phyloP scores from a whole-genome alignment of 2,113 vertebrate species.

The Protobothrops flavoviridis region DNA sequence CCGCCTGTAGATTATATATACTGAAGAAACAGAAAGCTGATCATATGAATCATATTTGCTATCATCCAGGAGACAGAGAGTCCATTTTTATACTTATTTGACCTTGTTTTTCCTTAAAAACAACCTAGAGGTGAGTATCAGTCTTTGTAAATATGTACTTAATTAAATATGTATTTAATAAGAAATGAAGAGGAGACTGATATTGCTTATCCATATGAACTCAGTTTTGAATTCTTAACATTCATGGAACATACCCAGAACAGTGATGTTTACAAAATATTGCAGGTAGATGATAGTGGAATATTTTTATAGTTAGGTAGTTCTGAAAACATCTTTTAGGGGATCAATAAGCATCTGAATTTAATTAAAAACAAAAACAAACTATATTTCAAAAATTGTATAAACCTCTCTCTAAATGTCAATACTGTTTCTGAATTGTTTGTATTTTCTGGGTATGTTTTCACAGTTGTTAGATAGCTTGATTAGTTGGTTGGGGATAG shows the following conservation, averaged over 20 bases:
- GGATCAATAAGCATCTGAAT: neutral
- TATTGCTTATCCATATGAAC: neutral
- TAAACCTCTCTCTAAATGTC: neutral
- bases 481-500: neutral
- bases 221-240: neutral
- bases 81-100: constrained; percentile 23
- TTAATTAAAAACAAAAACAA: neutral
- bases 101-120: neutral
- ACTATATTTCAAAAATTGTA: neutral
- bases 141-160: neutral
- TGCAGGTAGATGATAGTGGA: neutral
- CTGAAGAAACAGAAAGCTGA: constrained; percentile 10
- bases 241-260: neutral
- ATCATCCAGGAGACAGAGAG: neutral
- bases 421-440: neutral
- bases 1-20: neutral
- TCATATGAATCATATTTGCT: neutral
- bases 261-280: neutral
- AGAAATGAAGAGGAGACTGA: neutral
- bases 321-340: neutral
- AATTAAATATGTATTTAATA: neutral
- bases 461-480: neutral
- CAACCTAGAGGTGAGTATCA: neutral
- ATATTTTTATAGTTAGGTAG: neutral
- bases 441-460: neutral